phyloP scores from a whole-genome alignment of 2,797 vertebrate genomes.

The Phataginus tricuspis region DNA sequence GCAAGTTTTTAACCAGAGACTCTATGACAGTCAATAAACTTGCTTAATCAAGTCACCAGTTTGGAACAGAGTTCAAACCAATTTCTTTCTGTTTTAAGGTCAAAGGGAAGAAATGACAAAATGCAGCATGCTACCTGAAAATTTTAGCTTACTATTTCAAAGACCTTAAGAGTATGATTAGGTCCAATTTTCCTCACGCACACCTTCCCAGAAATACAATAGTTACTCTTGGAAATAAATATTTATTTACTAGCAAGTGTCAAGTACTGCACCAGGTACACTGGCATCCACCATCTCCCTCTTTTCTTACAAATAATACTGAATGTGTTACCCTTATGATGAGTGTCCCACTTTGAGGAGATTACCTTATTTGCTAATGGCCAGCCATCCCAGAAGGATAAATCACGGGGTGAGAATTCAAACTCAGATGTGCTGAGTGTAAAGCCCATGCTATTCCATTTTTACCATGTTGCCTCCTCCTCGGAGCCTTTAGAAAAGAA shows the following conservation, averaged over 20 bases:
- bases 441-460: neutral
- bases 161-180: neutral
- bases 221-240: neutral
- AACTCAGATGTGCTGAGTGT: neutral
- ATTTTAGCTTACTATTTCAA: neutral
- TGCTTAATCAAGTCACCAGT: constrained; percentile 82
- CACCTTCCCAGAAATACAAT: neutral
- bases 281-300: neutral
- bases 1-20: constrained; percentile 84
- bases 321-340: no score
- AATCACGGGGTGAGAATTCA: neutral
- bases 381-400: neutral
- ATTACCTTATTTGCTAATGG: neutral
- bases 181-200: neutral
- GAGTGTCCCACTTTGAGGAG: neutral
- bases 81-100: constrained; percentile 80
- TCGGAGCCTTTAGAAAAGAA: neutral
- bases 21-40: constrained; percentile 81
- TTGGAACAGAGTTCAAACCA: constrained; percentile 83
- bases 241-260: neutral
- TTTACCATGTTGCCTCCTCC: neutral
- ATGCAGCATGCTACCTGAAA: neutral
- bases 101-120: constrained; percentile 67
- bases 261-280: neutral
- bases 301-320: neutral